A percentile compares a stretch with the other conserved stretches of the same genome.
phyloP scores from a whole-genome alignment of 2,113 vertebrate genomes.

The Micronisus gabar region DNA sequence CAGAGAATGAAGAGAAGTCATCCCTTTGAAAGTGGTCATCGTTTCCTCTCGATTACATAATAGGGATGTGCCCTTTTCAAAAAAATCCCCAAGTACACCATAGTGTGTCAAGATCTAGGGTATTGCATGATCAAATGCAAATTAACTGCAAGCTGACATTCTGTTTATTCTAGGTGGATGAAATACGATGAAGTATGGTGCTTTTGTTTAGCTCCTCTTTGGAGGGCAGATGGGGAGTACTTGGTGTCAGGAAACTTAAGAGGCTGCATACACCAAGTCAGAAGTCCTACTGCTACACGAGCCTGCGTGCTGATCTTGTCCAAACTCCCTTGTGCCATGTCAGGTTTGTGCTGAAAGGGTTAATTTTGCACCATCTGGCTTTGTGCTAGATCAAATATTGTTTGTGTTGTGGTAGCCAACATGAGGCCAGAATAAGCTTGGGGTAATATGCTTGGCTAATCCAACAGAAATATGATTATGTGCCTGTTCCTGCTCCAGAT shows the following conservation, averaged over 20 bases:
- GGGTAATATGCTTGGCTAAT: neutral
- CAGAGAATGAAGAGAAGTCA: neutral
- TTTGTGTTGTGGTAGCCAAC: constrained; percentile 1
- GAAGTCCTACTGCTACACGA: neutral
- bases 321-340: neutral
- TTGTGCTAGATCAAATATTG: constrained; percentile 16
- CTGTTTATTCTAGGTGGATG: neutral
- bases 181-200: neutral
- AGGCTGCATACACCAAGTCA: neutral
- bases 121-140: neutral
- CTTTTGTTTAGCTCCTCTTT: neutral
- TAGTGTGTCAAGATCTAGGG: neutral
- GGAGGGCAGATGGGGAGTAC: neutral
- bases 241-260: neutral
- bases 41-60: neutral
- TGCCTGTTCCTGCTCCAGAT: neutral
- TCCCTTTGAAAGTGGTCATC: neutral
- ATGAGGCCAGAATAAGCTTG: neutral
- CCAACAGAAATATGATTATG: constrained; percentile 19
- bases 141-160: neutral
- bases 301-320: neutral
- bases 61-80: neutral
- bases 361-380: constrained; percentile 30
- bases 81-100: neutral
- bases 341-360: neutral